Percentiles rank a stretch among this genome's conserved stretches.
Conservation (phyloP, 2,888 invertebrate species). For the Dryococelus australis region DNA sequence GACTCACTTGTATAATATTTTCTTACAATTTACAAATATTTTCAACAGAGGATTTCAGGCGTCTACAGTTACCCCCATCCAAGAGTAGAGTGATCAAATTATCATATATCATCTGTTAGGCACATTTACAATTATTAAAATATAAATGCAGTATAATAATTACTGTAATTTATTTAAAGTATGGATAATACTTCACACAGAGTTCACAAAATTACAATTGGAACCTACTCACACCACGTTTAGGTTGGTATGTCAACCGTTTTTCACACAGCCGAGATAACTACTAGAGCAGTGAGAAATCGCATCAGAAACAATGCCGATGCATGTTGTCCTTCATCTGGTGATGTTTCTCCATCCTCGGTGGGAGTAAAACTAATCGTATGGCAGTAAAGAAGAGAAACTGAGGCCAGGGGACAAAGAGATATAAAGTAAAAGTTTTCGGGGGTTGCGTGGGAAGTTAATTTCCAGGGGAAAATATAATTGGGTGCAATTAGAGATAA, state of each 20-base stretch:
- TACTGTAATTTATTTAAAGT: too few relatives aligned
- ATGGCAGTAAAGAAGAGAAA: not conserved
- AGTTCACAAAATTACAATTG: too few relatives aligned
- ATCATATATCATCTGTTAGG: too few relatives aligned
- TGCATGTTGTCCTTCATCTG: not conserved
- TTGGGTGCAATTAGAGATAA: not conserved
- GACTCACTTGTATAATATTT: too few relatives aligned
- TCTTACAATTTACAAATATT: too few relatives aligned
- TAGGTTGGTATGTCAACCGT: not conserved
- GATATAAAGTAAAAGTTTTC: not conserved
- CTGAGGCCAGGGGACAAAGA: not conserved
- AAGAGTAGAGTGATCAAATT: too few relatives aligned
- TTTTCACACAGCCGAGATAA: not conserved
- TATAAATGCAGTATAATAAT: too few relatives aligned
- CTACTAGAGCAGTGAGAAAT: not conserved
- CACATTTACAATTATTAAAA: too few relatives aligned
- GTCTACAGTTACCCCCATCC: too few relatives aligned
- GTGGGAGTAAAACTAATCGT: conserved; percentile 4
- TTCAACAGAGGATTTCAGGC: too few relatives aligned
- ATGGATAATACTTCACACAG: too few relatives aligned
- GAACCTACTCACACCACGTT: too few relatives aligned
- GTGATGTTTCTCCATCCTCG: not conserved
- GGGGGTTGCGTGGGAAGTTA: not conserved
- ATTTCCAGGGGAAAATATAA: not conserved
- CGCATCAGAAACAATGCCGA: not conserved